phyloP scores from a whole-genome alignment of 2,113 vertebrate species.

The Amazona vittata region DNA sequence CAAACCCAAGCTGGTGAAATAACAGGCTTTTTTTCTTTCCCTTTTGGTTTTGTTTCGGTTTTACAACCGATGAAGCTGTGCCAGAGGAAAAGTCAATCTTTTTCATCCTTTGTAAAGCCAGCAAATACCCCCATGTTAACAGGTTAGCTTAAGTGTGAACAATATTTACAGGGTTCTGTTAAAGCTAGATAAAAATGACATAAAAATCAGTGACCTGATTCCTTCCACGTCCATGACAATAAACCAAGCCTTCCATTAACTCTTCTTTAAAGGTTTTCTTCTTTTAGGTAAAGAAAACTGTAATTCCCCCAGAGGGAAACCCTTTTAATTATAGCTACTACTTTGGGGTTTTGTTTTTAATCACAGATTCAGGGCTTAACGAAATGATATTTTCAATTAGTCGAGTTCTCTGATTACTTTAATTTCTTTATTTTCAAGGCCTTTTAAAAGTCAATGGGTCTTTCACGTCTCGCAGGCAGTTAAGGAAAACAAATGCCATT shows the following conservation, averaged over 20 bases:
- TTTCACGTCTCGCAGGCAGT: neutral
- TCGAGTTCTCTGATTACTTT: neutral
- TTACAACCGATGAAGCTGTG: neutral
- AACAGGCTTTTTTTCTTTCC: neutral
- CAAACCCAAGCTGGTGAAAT: conserved; percentile 29
- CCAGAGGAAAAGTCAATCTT: conserved; percentile 21
- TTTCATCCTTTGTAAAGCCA: conserved; percentile 10
- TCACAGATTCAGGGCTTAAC: neutral
- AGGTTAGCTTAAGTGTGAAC: conserved; percentile 33
- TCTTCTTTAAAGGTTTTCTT: neutral
- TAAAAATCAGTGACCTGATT: neutral
- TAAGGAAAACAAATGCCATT: conserved; percentile 52
- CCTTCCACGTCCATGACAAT: neutral
- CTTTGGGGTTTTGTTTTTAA: neutral
- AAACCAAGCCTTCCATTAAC: neutral
- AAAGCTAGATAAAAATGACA: conserved; percentile 39
- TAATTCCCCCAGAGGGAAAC: neutral
- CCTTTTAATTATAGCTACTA: neutral
- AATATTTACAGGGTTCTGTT: neutral
- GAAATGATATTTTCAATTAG: neutral
- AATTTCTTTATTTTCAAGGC: neutral
- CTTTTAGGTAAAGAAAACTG: neutral
- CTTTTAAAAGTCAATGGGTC: neutral
- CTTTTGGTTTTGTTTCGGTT: neutral
- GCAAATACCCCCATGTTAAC: conserved; percentile 12